Conservation (phyloP, 2,888 invertebrate genomes). For the Dione juno region DNA sequence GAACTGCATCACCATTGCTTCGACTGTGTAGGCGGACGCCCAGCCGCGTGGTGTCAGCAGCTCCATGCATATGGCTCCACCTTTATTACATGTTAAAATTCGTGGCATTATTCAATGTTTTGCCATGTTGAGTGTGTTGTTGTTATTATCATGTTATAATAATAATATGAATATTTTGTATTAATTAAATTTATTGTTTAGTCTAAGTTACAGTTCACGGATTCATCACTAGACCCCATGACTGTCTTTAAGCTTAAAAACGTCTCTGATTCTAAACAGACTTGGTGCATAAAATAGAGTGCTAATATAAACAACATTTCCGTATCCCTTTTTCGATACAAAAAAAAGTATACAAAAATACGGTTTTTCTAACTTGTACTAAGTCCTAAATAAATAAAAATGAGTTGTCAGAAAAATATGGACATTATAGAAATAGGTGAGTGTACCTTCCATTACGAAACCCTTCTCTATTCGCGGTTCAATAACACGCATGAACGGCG, state of each 20-base stretch:
- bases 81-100: slow-evolving; percentile 54
- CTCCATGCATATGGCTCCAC: slow-evolving; percentile 95
- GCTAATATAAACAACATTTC: neutral
- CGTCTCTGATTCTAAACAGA: no score
- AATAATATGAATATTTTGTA: no score
- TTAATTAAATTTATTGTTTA: no score
- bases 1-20: slow-evolving; percentile 94
- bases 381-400: slow-evolving; percentile 5
- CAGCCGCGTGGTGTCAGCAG: slow-evolving; percentile 93
- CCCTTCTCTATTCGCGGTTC: slow-evolving; percentile 92
- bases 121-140: no score
- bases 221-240: no score
- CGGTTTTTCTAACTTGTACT: neutral
- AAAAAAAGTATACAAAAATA: neutral
- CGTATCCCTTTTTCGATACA: neutral
- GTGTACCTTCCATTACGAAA: slow-evolving; percentile 91
- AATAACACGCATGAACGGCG: slow-evolving; percentile 92
- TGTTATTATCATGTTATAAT: no score
- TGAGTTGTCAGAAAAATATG: neutral
- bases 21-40: slow-evolving; percentile 94
- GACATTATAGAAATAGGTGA: neutral
- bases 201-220: no score
- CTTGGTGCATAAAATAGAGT: no score
- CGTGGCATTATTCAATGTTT: no score
- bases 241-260: no score